Evolutionary conservation across 1,140 invertebrate genomes (phyloP), one percentile per base, ranked within the genome.

Genomic region (Nasonia giraulti): DNA sequence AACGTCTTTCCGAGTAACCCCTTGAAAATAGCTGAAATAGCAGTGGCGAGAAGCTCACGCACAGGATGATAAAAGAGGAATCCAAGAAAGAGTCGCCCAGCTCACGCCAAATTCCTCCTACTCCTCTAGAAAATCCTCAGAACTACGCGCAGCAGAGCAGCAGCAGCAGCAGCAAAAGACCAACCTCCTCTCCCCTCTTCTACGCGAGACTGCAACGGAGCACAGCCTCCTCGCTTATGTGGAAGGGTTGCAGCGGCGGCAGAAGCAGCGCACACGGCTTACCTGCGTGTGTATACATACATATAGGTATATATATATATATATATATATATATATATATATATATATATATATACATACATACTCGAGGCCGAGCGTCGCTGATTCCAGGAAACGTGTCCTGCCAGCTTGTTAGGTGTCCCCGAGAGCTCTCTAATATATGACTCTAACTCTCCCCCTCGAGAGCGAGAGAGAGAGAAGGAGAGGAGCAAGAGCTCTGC

Each of bases 361-460:
- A 69, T 68, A 69, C 31, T 14, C 69, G 68, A 82, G 47, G 75
- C 73, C 3, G 80, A 76, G 78, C 76, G 82, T 86, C 77, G 85
- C 87, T 86, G 88, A 90, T 91, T 91, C 91, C 91, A 90, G 91
- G 91, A 91, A 91, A 91, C 89, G 90, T 91, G 91, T 91, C 90
- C 88, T 89, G 90, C 87, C 90, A 91, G 91, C 90, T 91, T 91
- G 91, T 91, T 91, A 91, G 89, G 90, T 91, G 91, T 91, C 91
- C 90, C 89, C 90, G 89, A 91, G 89, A 89, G 89, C 90, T 89
- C 90, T 87, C 88, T 91, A 91, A 91, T 91, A 91, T 91, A 91
- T 90, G 90, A 90, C 91, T 91, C 89, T 86, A 86, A 86, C 80
- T 86, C 80, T 79, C 68, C 75, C 79, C 74, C 80, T 85, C 47